These are phyloP conservation scores for Odontamblyopus rebecca DNA, from an alignment of 2,797 vertebrate species.

Conservation along the genomic window DNA sequence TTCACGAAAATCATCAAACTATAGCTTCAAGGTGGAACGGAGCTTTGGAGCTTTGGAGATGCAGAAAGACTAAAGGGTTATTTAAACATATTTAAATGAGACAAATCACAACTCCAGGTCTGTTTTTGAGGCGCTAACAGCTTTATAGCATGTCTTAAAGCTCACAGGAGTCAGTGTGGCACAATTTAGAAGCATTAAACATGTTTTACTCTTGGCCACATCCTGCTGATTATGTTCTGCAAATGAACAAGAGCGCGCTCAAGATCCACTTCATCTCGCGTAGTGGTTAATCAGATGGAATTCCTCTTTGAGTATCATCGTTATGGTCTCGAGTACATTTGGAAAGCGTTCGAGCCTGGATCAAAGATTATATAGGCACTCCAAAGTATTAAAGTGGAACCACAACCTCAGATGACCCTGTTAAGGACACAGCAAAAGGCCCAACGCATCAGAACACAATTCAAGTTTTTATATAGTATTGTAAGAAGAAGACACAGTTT, in stretches of 20 bases:
- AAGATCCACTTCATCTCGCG: slow-evolving; percentile 18
- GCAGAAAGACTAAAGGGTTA: no score
- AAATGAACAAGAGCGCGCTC: background rate
- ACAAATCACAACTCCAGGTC: no score
- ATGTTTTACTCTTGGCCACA: slow-evolving; percentile 1
- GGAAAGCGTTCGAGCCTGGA: background rate
- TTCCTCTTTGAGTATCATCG: slow-evolving; percentile 7
- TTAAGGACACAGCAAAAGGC: background rate
- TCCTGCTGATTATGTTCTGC: background rate
- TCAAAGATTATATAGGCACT: background rate
- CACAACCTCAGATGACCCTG: background rate
- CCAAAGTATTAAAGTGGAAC: background rate
- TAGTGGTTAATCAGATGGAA: slow-evolving; percentile 23
- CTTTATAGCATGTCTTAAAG: no score
- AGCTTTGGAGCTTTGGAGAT: no score
- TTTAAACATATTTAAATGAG: no score
- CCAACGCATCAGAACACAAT: slow-evolving; percentile 10
- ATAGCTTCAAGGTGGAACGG: no score
- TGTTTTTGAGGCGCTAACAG: no score
- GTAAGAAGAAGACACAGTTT: no score
- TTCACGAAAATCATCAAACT: no score
- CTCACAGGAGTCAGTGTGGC: no score
- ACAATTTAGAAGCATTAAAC: no score
- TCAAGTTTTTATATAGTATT: background rate
- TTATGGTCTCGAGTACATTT: background rate